Base-by-base conservation (phyloP, 2,797 vertebrate species). In the Urocyon cinereoargenteus region DNA sequence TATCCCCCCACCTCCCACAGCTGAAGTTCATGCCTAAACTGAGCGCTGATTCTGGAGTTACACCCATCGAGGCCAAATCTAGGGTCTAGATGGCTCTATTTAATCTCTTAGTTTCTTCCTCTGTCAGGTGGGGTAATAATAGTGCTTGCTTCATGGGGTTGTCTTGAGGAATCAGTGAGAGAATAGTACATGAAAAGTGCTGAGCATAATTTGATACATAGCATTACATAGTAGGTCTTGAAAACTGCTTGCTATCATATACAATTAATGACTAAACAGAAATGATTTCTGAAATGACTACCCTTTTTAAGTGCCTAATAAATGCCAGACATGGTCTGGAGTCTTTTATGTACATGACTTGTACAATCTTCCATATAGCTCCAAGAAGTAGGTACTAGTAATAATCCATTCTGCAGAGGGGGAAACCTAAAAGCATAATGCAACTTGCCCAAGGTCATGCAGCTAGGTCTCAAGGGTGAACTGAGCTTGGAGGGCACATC, bases 251-350 rank as follows among this genome's bases (percentile, higher is more conserved):
- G 78, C 68, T 19, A 31, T 11, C 79, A 36, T 40, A 34, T 19
- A 87, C 49, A 91, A 62, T 86, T 78, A 92, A 70, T 10, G 70
- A 53, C 53, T 40, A 86, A 57, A 73, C 59, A 59, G 45, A 77
- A 82, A 83, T 45, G 40, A 78, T 75, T 96, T 93, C 28, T n/a
- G 55, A 90, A 95, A 73, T 55, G 90, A 81, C 18, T 81, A 31
- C 26, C 59, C 70, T 72, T 94, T 90, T 34, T 7, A n/a, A 91
- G 84, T 31, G 9, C 45, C 66, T 93, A 61, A 59, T 57, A 81
- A 53, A 86, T 31, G 40, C 36, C 53, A 81, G 64, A 18, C 62
- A 40, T 24, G 10, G 14, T 72, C 34, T 13, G 5, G 11, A 79
- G 51, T 61, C 19, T 49, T 92, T 89, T 68, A 61, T 15, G 40